Evolutionary conservation across 2,113 vertebrate species (phyloP).

Genomic region (Probosciger aterrimus): DNA sequence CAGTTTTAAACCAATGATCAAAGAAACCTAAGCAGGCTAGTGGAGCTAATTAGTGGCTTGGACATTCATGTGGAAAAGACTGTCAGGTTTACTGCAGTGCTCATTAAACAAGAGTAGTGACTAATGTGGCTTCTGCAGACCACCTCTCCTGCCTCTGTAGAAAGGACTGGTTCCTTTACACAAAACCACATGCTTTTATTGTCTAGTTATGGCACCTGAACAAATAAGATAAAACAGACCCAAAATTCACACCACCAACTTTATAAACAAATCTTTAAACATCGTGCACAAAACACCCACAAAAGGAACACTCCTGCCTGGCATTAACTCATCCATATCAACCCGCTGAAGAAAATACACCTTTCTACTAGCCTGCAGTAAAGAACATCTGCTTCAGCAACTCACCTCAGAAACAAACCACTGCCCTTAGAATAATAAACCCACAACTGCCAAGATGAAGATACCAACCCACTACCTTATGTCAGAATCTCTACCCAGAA

Average conservation of each 20-base stretch:
- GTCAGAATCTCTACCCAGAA: not conserved
- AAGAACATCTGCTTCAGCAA: not conserved
- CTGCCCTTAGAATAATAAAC: not conserved
- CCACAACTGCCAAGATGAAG: not conserved
- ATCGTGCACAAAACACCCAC: not conserved
- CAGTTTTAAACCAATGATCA: not conserved
- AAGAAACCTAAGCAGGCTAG: not conserved
- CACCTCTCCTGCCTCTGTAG: not conserved
- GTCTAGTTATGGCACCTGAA: not conserved
- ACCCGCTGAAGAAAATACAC: not conserved
- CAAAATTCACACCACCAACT: not conserved
- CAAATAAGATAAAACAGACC: not conserved
- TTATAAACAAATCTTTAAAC: not conserved
- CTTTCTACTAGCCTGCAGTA: not conserved
- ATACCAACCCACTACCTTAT: not conserved
- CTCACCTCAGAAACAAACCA: not conserved
- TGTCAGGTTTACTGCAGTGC: not conserved
- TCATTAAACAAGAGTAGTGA: not conserved
- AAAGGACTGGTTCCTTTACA: not conserved
- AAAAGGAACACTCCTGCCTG: not conserved
- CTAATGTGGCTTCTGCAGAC: not conserved
- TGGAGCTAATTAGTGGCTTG: not conserved
- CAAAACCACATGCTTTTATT: not conserved
- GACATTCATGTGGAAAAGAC: not conserved
- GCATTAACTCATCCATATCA: not conserved